Evolutionary conservation across 2,888 invertebrate genomes (phyloP).

Genomic region (Portevinia maculata): DNA sequence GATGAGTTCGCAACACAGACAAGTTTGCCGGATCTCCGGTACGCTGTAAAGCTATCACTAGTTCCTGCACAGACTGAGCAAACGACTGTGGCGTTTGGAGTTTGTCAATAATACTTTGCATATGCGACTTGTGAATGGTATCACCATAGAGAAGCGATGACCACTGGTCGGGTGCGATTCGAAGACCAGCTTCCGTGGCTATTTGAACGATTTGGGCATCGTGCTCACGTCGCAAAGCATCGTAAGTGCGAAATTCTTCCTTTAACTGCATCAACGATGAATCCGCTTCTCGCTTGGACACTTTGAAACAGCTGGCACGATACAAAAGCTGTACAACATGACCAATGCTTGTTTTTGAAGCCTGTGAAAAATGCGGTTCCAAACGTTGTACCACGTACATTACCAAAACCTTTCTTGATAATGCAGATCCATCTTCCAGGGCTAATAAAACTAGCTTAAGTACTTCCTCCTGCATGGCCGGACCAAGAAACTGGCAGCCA

Average conservation of each 20-base stretch:
- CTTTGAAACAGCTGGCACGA: constrained; percentile 99
- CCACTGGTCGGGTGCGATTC: constrained; percentile 99
- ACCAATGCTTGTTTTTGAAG: constrained; percentile 99
- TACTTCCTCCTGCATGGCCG: constrained; percentile 99
- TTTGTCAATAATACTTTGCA: constrained; percentile 96
- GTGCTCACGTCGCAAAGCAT: constrained; percentile 95
- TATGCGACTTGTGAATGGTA: constrained; percentile 96
- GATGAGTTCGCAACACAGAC: constrained; percentile 89
- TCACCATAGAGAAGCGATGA: constrained; percentile 98
- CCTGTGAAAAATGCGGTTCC: constrained; percentile 97
- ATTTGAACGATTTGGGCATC: constrained; percentile 99
- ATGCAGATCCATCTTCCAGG: constrained; percentile 96
- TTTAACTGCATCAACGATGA: constrained; percentile 99
- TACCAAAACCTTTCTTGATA: constrained; percentile 96
- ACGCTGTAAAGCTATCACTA: constrained; percentile 94
- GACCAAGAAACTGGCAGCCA: constrained; percentile 99
- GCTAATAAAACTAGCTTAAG: constrained; percentile 96
- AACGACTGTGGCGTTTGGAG: constrained; percentile 97
- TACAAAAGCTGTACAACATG: constrained; percentile 99
- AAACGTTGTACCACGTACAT: constrained; percentile 99
- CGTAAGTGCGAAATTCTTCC: constrained; percentile 98
- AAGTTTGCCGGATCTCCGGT: constrained; percentile 93
- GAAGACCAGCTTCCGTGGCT: constrained; percentile 97
- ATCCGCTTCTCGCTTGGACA: constrained; percentile 97
- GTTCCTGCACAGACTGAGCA: constrained; percentile 94